Conservation (phyloP, 2,113 vertebrate species). For the Tapirus terrestris region DNA sequence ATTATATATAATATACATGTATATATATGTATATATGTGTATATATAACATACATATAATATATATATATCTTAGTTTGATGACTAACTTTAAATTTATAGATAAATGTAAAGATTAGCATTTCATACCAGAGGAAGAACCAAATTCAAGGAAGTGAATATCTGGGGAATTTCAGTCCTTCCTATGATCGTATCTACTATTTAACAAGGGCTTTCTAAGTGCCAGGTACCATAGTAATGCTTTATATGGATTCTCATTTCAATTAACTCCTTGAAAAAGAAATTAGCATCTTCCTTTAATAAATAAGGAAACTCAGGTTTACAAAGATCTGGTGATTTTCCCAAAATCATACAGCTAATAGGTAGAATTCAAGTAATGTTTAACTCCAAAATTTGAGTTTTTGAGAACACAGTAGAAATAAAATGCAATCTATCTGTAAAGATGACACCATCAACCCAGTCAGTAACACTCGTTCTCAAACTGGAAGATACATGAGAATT, state of each 20-base stretch:
- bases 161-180: neutral
- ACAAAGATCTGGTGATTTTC: neutral
- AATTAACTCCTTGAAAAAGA: conserved; percentile 14
- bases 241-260: neutral
- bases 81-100: conserved; percentile 4
- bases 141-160: neutral
- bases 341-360: neutral
- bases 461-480: neutral
- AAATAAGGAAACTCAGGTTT: neutral
- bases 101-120: neutral
- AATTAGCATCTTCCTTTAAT: neutral
- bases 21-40: neutral
- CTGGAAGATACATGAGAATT: neutral
- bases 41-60: no score
- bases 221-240: neutral
- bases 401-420: neutral
- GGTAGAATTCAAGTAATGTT: neutral
- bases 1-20: neutral
- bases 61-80: neutral
- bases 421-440: neutral
- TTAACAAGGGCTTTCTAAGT: neutral
- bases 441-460: neutral
- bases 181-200: neutral
- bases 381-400: conserved; percentile 10
- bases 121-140: neutral